Evolutionary conservation across 2,888 invertebrate species (phyloP), one percentile per base, ranked within the genome.

Genomic region (Scrobipalpa costella): DNA sequence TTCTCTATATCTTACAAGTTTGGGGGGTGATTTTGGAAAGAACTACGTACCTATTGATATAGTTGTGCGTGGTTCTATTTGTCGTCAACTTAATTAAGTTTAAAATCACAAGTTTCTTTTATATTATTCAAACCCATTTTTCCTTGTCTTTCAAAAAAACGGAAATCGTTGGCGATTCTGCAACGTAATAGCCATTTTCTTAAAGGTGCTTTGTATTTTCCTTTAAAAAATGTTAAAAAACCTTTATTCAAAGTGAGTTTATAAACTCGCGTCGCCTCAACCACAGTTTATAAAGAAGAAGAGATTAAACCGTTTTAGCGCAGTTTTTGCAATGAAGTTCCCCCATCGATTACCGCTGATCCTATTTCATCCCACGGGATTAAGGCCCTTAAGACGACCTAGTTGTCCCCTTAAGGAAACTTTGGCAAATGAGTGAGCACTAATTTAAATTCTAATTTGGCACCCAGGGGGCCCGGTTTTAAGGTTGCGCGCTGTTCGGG

Each of bases 361-460:
- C 44, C 44, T 44, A 9, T 44, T 44, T 44, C 44, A 44, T 44
- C 44, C 44, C 44, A 9, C n/a, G 44, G 44, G 44, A 44, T 44
- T n/a, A 27, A 27, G 27, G 5, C 27, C 27, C 27, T 27, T 27
- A 44, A 44, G 44, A 44, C 44, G 44, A 44, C 44, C n/a, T 44
- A 44, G 44, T 44, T 44, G 44, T 44, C 44, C 44, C 15, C 44
- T n/a, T 44, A 44, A 44, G 44, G 44, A 27, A 52, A 52, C 21
- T 52, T 52, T 21, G 50, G 19, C 21, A 52, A 52, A 52, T 52
- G 50, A 52, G 21, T 27, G 50, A 52, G 50, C 21, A 52, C 50
- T 52, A 52, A 52, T 52, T 52, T 52, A 52, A 52, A 52, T 52
- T 52, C 50, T 52, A 52, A 52, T 52, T 52, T 52, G 50, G 19